Evolutionary conservation across 2,113 vertebrate genomes (phyloP).

Genomic region (Mus spicilegus): DNA sequence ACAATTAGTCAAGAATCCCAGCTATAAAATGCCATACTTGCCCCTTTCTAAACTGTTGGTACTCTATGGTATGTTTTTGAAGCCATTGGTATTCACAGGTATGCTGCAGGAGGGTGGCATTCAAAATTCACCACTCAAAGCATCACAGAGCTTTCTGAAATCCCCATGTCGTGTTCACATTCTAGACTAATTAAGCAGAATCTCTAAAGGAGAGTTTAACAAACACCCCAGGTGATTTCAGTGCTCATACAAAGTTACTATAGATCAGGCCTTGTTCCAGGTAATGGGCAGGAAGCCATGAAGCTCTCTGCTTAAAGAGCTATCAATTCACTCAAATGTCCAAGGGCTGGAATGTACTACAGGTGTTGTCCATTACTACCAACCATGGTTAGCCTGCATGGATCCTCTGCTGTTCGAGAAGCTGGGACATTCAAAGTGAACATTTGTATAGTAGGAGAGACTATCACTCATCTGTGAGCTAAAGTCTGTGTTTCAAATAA

Average conservation of each 20-base stretch:
- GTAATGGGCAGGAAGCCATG: background rate
- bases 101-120: background rate
- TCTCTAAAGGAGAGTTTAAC: background rate
- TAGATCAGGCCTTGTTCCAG: background rate
- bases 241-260: background rate
- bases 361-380: background rate
- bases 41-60: background rate
- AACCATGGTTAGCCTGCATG: background rate
- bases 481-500: background rate
- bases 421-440: background rate
- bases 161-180: background rate
- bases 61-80: no score
- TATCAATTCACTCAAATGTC: background rate
- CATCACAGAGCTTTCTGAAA: background rate
- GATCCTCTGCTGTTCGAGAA: background rate
- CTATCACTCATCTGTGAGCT: background rate
- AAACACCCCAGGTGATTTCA: background rate
- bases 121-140: background rate
- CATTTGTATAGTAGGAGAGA: background rate
- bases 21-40: background rate
- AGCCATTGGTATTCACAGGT: background rate
- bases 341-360: background rate
- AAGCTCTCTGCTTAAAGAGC: background rate
- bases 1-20: background rate
- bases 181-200: background rate